Base-by-base conservation (phyloP, 2,888 invertebrate species). In the Deilephila elpenor region DNA sequence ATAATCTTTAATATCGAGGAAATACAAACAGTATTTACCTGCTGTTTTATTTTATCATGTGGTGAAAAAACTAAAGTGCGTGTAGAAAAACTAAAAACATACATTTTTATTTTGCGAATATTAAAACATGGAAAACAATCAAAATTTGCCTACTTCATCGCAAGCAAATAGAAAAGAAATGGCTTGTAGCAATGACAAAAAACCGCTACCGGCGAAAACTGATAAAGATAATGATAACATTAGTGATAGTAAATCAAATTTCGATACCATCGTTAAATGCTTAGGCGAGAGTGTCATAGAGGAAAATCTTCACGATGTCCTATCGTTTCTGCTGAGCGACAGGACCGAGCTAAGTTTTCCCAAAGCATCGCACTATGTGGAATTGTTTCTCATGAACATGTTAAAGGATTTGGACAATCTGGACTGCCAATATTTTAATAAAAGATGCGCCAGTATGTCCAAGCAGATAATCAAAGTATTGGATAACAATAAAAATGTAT, bases 401-500 rank as follows among this genome's bases (percentile, higher is more conserved):
- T 51, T 67, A 17, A 67, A 51, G 20, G 44, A 25, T 67, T 20
- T 67, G 44, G 67, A 67, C 6, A 51, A 67, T 51, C 25, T 67
- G 17, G 44, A 67, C 11, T 67, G 67, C 25, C 44, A 51, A 51
- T 17, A 51, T 51, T 67, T 67, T 51, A 67, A 67, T 17, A 67
- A 51, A 51, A 44, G 67, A 51, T 67, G 67, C 51, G 67, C 51
- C 17, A 44, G 17, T 20, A 67, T 67, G 67, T 20, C 51, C 14
- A 67, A 62, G 0, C 74, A 82, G 59, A 83, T 89, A 29, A 71
- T 79, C 0, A 64, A 76, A 0, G 67, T 75, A 3, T 56, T 87
- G 1, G 76, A 80, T 5, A 29, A 32, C 1, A 84, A 80, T 34
- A 75, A 77, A 53, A 44, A 79, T 25, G 53, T 78, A 0, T 84